Percentiles rank a stretch among this genome's conserved stretches.
These are phyloP conservation scores for Camponotus fellah DNA, from an alignment of 2,888 invertebrate genomes.

Conservation along the genomic window DNA sequence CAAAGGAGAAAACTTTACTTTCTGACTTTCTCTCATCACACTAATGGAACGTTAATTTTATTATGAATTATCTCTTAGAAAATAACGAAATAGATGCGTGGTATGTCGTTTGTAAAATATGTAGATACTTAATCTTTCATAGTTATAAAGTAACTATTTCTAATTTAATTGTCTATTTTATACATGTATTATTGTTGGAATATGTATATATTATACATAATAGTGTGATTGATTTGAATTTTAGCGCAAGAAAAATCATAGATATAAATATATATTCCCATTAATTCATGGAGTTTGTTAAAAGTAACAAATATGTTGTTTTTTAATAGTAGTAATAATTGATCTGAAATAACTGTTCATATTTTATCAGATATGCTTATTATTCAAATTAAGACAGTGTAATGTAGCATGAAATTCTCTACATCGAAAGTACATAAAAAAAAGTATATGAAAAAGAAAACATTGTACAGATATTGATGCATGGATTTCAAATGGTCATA, in stretches of 20 bases:
- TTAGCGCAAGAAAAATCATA: not conserved
- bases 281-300: constrained; percentile 70
- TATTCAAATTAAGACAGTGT: constrained; percentile 71
- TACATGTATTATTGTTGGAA: not conserved
- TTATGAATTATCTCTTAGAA: not conserved
- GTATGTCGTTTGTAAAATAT: constrained; percentile 24
- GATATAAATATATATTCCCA: constrained; percentile 67
- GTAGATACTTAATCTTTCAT: not conserved
- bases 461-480: constrained; percentile 72
- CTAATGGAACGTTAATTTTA: not conserved
- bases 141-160: not conserved
- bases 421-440: constrained; percentile 63
- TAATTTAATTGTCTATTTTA: constrained; percentile 6
- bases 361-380: constrained; percentile 70
- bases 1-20: not conserved
- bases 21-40: not conserved
- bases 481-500: constrained; percentile 73
- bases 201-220: not conserved
- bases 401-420: constrained; percentile 70
- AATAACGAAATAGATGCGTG: constrained; percentile 30
- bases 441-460: constrained; percentile 38
- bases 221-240: not conserved
- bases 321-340: constrained; percentile 67
- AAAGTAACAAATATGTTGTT: constrained; percentile 63
- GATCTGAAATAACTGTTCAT: constrained; percentile 70